Base-by-base conservation (phyloP, 1,140 invertebrate genomes). In the Scylla paramamosain region DNA sequence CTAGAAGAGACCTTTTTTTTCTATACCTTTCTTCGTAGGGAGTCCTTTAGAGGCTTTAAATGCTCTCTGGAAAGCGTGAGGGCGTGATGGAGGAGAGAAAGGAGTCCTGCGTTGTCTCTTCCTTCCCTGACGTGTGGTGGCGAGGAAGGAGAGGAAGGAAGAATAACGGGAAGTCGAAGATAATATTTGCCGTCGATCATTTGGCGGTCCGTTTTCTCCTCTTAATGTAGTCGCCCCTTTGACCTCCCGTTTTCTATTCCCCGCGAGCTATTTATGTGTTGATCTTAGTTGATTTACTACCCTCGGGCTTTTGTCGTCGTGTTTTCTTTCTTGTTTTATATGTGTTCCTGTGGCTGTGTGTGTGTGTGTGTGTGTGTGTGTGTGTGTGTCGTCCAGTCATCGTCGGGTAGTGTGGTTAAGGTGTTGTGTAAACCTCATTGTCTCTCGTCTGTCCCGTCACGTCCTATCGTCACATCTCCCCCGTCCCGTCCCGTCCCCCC, bases 361-460 rank as follows among this genome's bases (percentile, higher is more conserved):
- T 59, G 88, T 90, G 20, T 90, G 48, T 91, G n/a, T 91, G 32
- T 89, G 16, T 28, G 87, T 89, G 87, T 89, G n/a, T 77, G 28
- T 77, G 12, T 91, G 6, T 91, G 89, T 29, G 20, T 12, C 8
- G 67, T 77, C 25, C 67, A 77, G 67, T 77, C 67, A 77, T 77
- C 20, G 67, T 77, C 67, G 25, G 67, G 67, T 77, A 77, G 67
- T 77, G 12, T 77, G 67, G 67, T 77, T 77, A n/a, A 77, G 67
- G 67, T 77, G 20, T 77, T n/a, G 67, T 20, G 67, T 77, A 25
- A 77, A 77, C 67, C 67, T 77, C 67, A 25, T 25, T 77, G 67
- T 77, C 67, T n/a, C n/a, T 77, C n/a, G 67, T 77, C 67, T n/a
- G 67, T 77, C 67, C 25, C 67, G 20, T n/a, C 67, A n/a, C 67